A percentile compares a stretch with the other conserved stretches of the same genome.
Conservation (phyloP, 2,888 invertebrate species). For the Brassicogethes aeneus region DNA sequence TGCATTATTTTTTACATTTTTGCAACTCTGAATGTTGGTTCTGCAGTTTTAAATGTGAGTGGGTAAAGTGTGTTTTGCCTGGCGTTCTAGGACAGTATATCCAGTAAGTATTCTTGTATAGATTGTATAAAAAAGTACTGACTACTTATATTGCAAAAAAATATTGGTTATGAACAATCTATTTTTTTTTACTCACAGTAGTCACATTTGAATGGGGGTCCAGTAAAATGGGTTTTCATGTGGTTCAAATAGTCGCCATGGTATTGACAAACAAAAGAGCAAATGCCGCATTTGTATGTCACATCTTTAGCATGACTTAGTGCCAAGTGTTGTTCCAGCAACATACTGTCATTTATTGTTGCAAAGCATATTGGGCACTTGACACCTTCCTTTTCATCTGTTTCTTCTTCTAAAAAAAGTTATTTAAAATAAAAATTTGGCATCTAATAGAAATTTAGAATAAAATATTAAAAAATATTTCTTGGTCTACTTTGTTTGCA, state of each 20-base stretch:
- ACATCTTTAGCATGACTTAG: conserved; percentile 49
- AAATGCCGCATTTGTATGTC: conserved; percentile 51
- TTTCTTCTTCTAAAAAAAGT: conserved; percentile 21
- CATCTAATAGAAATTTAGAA: neutral
- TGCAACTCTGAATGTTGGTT: no score
- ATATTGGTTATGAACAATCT: conserved; percentile 1
- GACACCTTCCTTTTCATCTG: conserved; percentile 33
- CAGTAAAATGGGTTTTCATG: conserved; percentile 50
- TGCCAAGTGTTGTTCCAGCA: conserved; percentile 48
- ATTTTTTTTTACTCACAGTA: conserved; percentile 39
- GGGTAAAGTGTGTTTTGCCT: no score
- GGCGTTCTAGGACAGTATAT: no score
- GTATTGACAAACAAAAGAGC: conserved; percentile 54
- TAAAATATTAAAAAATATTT: conserved; percentile 2
- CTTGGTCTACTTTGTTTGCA: no score
- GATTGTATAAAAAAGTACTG: no score
- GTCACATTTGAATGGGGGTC: conserved; percentile 57
- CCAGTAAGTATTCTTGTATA: no score
- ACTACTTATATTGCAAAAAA: no score
- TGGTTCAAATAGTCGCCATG: conserved; percentile 53
- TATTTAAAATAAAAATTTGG: conserved; percentile 12
- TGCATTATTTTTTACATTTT: no score
- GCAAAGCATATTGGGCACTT: conserved; percentile 48
- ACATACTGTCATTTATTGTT: conserved; percentile 42
- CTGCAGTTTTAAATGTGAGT: no score